Conservation (phyloP, 2,113 vertebrate species). For the Pelobates fuscus region DNA sequence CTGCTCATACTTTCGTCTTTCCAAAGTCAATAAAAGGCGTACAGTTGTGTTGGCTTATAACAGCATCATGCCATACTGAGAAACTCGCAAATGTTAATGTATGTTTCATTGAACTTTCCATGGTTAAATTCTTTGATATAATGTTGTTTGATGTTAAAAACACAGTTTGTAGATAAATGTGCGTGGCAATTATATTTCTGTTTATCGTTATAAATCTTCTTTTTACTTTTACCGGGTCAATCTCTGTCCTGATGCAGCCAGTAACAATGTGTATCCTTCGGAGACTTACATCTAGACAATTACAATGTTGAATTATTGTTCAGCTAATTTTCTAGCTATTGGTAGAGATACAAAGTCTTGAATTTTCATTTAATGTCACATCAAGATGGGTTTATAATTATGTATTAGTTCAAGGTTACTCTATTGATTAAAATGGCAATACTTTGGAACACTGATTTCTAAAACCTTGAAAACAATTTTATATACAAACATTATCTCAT, state of each 20-base stretch:
- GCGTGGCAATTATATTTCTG: not conserved
- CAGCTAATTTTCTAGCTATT: not conserved
- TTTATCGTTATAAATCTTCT: not conserved
- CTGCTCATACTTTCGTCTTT: too few species aligned
- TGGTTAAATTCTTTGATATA: too few species aligned
- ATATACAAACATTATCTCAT: too few species aligned
- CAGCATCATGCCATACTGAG: too few species aligned
- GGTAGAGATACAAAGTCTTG: not conserved
- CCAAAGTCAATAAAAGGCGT: too few species aligned
- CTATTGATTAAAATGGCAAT: not conserved
- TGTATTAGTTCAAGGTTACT: not conserved
- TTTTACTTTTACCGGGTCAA: too few species aligned
- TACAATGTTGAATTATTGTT: not conserved
- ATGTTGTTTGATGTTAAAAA: not conserved
- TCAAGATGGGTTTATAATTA: not conserved
- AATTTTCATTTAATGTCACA: not conserved
- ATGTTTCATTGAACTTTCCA: too few species aligned
- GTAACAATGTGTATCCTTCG: not conserved
- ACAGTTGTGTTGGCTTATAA: too few species aligned
- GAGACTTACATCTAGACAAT: not conserved
- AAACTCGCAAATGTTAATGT: too few species aligned
- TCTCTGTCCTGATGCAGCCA: not conserved
- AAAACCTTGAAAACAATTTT: too few species aligned
- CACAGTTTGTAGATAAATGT: not conserved
- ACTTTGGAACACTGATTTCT: not conserved